These are phyloP conservation scores for Tridacna crocea DNA, from an alignment of 2,888 invertebrate genomes.

Conservation along the genomic window DNA sequence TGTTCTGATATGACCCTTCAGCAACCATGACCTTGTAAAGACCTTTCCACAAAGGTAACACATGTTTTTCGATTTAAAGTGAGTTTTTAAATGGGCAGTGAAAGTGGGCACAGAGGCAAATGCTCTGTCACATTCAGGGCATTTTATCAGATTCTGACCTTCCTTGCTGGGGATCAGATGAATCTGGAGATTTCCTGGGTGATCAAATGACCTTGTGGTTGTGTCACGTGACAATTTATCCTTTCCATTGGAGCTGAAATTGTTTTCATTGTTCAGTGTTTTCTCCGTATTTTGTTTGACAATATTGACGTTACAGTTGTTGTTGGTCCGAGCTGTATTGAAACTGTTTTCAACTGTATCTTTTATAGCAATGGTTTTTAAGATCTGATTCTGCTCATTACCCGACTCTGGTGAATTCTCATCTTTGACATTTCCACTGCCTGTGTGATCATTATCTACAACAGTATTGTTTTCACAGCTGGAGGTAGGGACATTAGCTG, in stretches of 20 bases:
- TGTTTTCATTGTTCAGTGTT: not conserved
- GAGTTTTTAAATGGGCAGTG: conserved; percentile 70
- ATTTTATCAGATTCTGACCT: conserved; percentile 60
- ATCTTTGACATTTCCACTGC: not conserved
- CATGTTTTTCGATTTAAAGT: conserved; percentile 74
- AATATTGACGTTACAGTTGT: not conserved
- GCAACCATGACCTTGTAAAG: conserved; percentile 82
- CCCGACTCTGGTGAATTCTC: not conserved
- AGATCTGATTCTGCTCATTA: not conserved
- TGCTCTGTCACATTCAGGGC: conserved; percentile 73
- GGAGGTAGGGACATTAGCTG: no score
- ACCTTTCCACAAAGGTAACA: conserved; percentile 80
- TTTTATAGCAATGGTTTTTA: not conserved
- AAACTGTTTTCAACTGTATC: not conserved
- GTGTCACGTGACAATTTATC: not conserved
- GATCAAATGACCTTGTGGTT: not conserved
- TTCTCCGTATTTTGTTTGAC: not conserved
- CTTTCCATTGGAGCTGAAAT: not conserved
- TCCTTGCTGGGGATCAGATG: conserved; percentile 9
- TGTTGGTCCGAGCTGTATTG: no score
- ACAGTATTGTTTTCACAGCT: not conserved
- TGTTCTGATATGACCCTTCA: conserved; percentile 83
- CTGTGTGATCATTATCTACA: not conserved
- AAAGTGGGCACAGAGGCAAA: conserved; percentile 71
- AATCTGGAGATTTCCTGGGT: conserved; percentile 11